phyloP scores from a whole-genome alignment of 1,140 invertebrate genomes.

The Conopomorpha cramerella region DNA sequence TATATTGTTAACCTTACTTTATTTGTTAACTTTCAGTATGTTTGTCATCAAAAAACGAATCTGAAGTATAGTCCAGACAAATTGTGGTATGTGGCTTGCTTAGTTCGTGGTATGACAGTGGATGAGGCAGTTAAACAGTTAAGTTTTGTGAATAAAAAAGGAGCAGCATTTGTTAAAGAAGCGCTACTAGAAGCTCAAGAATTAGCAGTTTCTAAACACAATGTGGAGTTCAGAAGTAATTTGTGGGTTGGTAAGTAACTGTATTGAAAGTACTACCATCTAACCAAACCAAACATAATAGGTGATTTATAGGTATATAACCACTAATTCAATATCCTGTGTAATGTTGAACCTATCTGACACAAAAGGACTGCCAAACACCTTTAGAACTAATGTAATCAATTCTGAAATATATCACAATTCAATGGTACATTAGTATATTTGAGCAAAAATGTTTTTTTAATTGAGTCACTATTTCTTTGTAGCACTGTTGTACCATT shows the following conservation, averaged over 20 bases:
- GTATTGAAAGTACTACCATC: conserved; percentile 1
- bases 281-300: conserved; percentile 4
- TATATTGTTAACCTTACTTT: not conserved
- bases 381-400: too few relatives aligned
- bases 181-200: conserved; percentile 87
- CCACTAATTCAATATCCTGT: not conserved
- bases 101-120: conserved; percentile 88
- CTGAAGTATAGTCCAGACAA: conserved; percentile 91
- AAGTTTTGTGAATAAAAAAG: conserved; percentile 83
- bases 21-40: conserved; percentile 69
- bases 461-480: too few relatives aligned
- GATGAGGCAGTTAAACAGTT: conserved; percentile 94
- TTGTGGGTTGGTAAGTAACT: conserved; percentile 86
- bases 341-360: too few relatives aligned
- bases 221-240: conserved; percentile 95
- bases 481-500: too few relatives aligned
- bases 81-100: conserved; percentile 87
- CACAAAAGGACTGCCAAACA: too few relatives aligned
- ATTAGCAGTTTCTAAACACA: conserved; percentile 84
- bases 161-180: conserved; percentile 78
- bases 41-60: conserved; percentile 81
- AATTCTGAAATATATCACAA: too few relatives aligned
- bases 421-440: too few relatives aligned
- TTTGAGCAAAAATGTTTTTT: too few relatives aligned
- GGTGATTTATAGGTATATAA: conserved; percentile 3